These are phyloP conservation scores for Diorhabda carinulata DNA, from an alignment of 1,140 invertebrate species.

Conservation along the genomic window DNA sequence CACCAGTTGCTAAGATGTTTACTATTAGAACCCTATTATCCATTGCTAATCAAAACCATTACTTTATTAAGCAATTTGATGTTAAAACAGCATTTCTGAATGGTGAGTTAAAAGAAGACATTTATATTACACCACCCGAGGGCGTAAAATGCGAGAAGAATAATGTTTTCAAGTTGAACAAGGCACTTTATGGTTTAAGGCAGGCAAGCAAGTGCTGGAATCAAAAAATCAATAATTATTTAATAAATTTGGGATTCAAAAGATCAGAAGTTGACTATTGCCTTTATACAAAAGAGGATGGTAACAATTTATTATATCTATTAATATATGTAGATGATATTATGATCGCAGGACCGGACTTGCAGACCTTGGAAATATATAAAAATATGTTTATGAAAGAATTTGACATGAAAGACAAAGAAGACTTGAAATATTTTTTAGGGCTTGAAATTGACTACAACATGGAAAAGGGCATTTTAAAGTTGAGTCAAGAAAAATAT, in stretches of 20 bases:
- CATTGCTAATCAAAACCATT: conserved; percentile 18
- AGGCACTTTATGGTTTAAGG: conserved; percentile 3
- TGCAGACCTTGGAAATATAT: neutral
- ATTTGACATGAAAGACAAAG: neutral
- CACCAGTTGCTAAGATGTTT: conserved; percentile 33
- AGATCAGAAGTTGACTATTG: neutral
- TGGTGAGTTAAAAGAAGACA: conserved; percentile 27
- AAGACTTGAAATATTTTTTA: neutral
- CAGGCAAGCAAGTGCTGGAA: neutral
- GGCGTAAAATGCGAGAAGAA: neutral
- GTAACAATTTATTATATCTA: neutral
- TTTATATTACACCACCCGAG: conserved; percentile 29
- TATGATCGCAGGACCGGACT: neutral
- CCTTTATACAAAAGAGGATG: neutral
- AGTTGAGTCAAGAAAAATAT: conserved; percentile 7
- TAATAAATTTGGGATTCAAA: conserved; percentile 1
- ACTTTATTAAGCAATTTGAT: conserved; percentile 28
- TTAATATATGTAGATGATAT: neutral
- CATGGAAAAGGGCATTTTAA: neutral
- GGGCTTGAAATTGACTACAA: neutral
- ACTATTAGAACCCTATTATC: conserved; percentile 21
- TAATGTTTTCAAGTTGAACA: neutral
- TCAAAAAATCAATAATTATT: neutral
- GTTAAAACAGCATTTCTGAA: conserved; percentile 31
- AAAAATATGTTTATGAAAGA: neutral